phyloP scores from a whole-genome alignment of 2,888 invertebrate species.

The Acanthopleura granulata region DNA sequence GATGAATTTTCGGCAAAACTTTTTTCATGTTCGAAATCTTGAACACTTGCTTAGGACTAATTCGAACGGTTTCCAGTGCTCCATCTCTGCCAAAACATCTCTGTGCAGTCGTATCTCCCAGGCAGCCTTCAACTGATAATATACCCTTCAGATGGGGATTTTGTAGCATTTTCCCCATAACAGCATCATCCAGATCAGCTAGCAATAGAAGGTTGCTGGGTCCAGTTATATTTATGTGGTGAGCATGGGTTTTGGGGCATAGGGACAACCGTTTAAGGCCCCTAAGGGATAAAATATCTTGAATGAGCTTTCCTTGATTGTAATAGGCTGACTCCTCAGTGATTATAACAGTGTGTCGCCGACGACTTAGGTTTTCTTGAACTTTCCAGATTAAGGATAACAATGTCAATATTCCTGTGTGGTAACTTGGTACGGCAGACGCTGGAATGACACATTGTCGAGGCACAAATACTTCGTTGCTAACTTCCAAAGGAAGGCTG shows the following conservation, averaged over 20 bases:
- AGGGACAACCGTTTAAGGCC: background rate
- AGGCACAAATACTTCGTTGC: background rate
- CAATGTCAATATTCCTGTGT: slow-evolving; percentile 1
- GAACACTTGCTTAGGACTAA: background rate
- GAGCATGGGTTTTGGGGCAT: background rate
- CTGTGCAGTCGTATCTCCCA: background rate
- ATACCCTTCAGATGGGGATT: background rate
- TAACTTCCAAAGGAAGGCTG: background rate
- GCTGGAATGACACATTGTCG: background rate
- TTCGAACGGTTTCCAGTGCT: background rate
- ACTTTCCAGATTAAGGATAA: background rate
- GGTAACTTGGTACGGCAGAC: background rate
- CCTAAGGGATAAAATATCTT: background rate
- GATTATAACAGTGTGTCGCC: background rate
- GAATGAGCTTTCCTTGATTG: background rate
- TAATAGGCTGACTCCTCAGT: background rate
- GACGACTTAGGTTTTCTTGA: background rate
- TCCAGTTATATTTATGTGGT: background rate
- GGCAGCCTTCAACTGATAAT: background rate
- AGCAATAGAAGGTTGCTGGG: background rate
- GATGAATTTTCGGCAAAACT: background rate
- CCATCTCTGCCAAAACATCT: background rate
- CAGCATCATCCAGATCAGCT: background rate
- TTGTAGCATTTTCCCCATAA: background rate
- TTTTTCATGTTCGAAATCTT: background rate